phyloP scores from a whole-genome alignment of 1,140 invertebrate species.

The Probaryconus sp. region DNA sequence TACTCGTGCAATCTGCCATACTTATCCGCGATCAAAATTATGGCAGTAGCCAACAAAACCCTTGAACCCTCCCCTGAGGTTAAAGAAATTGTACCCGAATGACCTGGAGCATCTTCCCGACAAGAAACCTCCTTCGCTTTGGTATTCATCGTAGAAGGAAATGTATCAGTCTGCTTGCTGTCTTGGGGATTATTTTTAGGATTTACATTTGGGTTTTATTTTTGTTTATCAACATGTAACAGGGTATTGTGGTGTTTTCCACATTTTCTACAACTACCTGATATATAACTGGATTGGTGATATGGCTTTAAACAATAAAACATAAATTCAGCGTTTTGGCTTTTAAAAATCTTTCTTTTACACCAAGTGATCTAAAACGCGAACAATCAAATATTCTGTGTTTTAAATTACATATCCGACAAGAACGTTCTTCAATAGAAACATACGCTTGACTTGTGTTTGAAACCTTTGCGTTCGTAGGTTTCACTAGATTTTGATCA shows the following conservation, averaged over 20 bases:
- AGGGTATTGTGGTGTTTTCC: conserved; percentile 7
- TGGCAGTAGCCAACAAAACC: conserved; percentile 16
- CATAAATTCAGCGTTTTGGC: neutral
- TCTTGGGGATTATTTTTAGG: no score
- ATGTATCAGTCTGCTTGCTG: no score
- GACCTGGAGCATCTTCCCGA: neutral
- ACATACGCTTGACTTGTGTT: no score
- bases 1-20: conserved; percentile 16
- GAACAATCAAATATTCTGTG: conserved; percentile 27
- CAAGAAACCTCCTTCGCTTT: no score
- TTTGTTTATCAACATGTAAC: conserved; percentile 3
- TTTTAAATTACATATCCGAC: neutral
- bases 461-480: no score
- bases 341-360: conserved; percentile 1
- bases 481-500: no score
- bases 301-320: conserved; percentile 12
- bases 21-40: conserved; percentile 20
- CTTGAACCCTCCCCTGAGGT: neutral
- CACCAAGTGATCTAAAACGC: conserved; percentile 32
- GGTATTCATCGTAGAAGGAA: no score
- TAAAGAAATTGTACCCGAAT: neutral
- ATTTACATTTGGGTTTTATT: neutral
- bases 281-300: conserved; percentile 5
- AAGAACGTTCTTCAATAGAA: no score
- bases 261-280: conserved; percentile 10